A percentile compares a stretch with the other conserved stretches of the same genome.
phyloP scores from a whole-genome alignment of 1,140 invertebrate species.

The Hyles vespertilio region DNA sequence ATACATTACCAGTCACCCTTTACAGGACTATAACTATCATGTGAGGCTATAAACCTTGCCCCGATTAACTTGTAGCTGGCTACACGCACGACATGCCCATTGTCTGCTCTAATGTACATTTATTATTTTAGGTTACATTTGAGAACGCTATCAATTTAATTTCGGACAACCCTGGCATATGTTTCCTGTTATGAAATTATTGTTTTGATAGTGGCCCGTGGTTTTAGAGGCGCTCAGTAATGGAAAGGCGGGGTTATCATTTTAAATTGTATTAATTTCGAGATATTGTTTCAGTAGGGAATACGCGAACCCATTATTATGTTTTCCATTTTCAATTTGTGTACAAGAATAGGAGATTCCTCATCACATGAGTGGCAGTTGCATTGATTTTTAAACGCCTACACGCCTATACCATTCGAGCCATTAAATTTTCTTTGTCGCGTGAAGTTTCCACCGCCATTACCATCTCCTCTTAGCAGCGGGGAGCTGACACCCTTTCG shows the following conservation, averaged over 20 bases:
- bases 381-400: not conserved
- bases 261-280: too few relatives aligned
- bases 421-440: conserved; percentile 40
- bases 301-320: too few relatives aligned
- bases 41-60: conserved; percentile 37
- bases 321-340: too few relatives aligned
- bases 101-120: conserved; percentile 26
- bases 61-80: conserved; percentile 37
- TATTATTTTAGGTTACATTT: conserved; percentile 45
- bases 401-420: conserved; percentile 19
- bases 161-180: conserved; percentile 7
- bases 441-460: conserved; percentile 40
- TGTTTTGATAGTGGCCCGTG: too few relatives aligned
- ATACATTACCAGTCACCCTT: conserved; percentile 37
- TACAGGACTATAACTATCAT: conserved; percentile 46
- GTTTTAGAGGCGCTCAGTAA: too few relatives aligned
- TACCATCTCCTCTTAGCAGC: conserved; percentile 33
- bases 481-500: conserved; percentile 33
- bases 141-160: conserved; percentile 41
- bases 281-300: conserved; percentile 10
- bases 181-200: too few relatives aligned
- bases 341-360: too few relatives aligned
- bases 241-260: too few relatives aligned
- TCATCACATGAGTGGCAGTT: too few relatives aligned
- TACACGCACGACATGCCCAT: conserved; percentile 25